Base-by-base conservation (phyloP, 2,888 invertebrate species). In the Priapulus caudatus region DNA sequence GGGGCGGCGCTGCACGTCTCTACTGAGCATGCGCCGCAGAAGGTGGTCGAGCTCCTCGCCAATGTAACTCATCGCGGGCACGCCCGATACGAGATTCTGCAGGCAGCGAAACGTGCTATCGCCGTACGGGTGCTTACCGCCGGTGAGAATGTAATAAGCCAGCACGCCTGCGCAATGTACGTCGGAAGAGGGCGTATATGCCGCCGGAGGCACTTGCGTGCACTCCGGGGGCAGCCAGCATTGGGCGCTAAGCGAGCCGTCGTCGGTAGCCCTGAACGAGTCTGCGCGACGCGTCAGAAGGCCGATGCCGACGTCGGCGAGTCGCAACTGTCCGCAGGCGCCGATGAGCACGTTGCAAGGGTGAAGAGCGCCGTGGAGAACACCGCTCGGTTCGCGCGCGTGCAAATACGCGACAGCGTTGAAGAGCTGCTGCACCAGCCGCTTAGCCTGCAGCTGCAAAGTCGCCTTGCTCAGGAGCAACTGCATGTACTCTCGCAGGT, bases 321-420 rank as follows among this genome's bases (percentile, higher is more conserved):
- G 54, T 20, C 61, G 56, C 2, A 67, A 43, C 23, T 63, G 60
- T 3, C 64, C 66, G 2, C 63, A 59, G 2, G 57, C 47, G 48
- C 65, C 65, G 5, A 67, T 58, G 15, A 65, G 59, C 16, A 66
- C 58, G 52, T 65, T 65, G 23, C 59, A 61, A 1, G 67, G 67
- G 65, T 66, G 50, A 1, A 59, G n/a, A n/a, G n/a, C n/a, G n/a
- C n/a, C n/a, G n/a, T n/a, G n/a, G n/a, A n/a, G n/a, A n/a, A n/a
- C n/a, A n/a, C n/a, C n/a, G n/a, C n/a, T n/a, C n/a, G n/a, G n/a
- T n/a, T n/a, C n/a, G n/a, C n/a, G n/a, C n/a, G n/a, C 60, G 54
- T 67, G 67, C 4, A 67, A 58, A 24, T 59, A 60, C 20, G 60
- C 56, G n/a, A 67, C 56, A 0, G 64, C 66, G 20, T 63, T 60